Base-by-base conservation (phyloP, 1,140 invertebrate genomes). In the Meteorus sp. region DNA sequence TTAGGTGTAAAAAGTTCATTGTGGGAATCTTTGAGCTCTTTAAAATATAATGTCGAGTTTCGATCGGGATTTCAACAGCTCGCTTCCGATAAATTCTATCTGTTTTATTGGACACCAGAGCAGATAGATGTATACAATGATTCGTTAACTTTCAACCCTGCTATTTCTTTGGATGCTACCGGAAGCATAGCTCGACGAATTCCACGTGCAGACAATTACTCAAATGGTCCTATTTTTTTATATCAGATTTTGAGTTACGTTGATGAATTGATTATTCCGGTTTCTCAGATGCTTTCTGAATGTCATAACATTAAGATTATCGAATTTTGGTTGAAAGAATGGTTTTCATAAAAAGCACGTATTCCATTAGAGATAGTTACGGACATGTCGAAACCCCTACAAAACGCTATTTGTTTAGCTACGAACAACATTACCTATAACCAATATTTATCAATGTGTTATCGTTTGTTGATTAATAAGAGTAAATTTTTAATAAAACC, bases 11-110 rank as follows among this genome's bases (percentile, higher is more conserved):
- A n/a, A n/a, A n/a, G n/a, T n/a, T n/a, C n/a, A n/a, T n/a, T n/a
- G n/a, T n/a, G n/a, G n/a, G n/a, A n/a, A n/a, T n/a, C n/a, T n/a
- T n/a, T n/a, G n/a, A n/a, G n/a, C n/a, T n/a, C n/a, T n/a, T n/a
- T n/a, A n/a, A n/a, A n/a, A n/a, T n/a, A 11, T 45, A 31, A 50
- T 13, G 25, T 29, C 7, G 47, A 50, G 22, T 29, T 50, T 31
- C 5, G 47, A 31, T 33, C 11, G 7, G n/a, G 9, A 13, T 31
- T 50, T 6, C 11, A 29, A 33, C 47, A 50, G 15, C 2, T 50
- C 17, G 47, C 25, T 31, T 50, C 8, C 17, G 8, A n/a, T 31
- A 15, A 29, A 29, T 50, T 50, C 33, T 50, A 13, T 31, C 2
- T 50, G 3, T 29, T 31, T 11, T 50, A 50, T 29, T 50, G 47